Conservation (phyloP, 2,888 invertebrate genomes). For the Heteromyza rotundicornis region DNA sequence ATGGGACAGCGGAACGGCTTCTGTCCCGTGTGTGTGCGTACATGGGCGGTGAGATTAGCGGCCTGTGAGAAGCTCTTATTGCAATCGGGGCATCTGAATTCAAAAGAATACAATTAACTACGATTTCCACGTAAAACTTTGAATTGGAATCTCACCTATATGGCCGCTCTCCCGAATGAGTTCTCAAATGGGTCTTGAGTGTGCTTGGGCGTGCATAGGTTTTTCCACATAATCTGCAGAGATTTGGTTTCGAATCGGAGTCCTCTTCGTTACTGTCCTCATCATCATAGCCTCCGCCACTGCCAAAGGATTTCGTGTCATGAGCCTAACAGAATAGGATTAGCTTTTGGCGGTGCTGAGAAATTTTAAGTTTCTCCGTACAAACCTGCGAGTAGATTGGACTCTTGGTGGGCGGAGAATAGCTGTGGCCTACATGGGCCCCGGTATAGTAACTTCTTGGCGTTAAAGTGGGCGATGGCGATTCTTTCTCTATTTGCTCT, state of each 20-base stretch:
- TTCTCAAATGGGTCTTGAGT: constrained; percentile 94
- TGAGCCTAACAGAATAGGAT: constrained; percentile 30
- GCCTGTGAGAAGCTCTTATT: constrained; percentile 98
- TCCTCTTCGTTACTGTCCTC: constrained; percentile 67
- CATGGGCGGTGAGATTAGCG: constrained; percentile 97
- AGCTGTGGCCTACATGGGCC: constrained; percentile 46
- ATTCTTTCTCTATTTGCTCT: constrained; percentile 46
- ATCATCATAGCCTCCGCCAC: constrained; percentile 68
- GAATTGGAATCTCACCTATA: constrained; percentile 47
- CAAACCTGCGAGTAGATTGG: constrained; percentile 49
- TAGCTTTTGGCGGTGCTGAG: neutral
- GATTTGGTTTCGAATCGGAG: constrained; percentile 77
- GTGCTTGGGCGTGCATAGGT: constrained; percentile 97
- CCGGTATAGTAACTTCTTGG: constrained; percentile 61
- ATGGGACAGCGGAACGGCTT: constrained; percentile 98
- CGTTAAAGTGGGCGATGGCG: constrained; percentile 53
- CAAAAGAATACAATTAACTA: too few relatives aligned
- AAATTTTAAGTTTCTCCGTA: constrained; percentile 1
- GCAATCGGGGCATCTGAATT: constrained; percentile 79
- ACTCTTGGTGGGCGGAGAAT: constrained; percentile 58
- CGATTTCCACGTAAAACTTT: too few relatives aligned
- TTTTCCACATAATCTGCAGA: constrained; percentile 95
- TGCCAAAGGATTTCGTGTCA: constrained; percentile 47
- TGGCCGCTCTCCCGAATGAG: constrained; percentile 91
- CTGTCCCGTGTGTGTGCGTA: constrained; percentile 88